A percentile compares a stretch with the other conserved stretches of the same genome.
These are phyloP conservation scores for Tupiocoris notatus DNA, from an alignment of 2,888 invertebrate genomes.

Conservation along the genomic window DNA sequence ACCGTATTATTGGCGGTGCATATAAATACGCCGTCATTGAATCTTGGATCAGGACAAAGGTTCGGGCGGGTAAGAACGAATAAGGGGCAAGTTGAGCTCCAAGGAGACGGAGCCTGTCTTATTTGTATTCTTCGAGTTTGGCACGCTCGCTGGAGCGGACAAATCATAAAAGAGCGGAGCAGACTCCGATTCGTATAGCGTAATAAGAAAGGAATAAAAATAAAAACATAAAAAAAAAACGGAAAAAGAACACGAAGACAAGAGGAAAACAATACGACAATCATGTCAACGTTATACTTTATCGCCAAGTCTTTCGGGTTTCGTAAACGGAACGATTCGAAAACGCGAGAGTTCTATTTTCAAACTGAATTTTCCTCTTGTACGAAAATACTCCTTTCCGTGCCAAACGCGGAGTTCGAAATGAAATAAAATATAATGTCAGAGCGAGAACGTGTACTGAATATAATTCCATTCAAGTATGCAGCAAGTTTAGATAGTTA, in stretches of 20 bases:
- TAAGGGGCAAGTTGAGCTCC: not conserved
- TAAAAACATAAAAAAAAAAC: too few relatives aligned
- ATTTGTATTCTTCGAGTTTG: constrained; percentile 35
- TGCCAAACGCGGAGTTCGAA: too few relatives aligned
- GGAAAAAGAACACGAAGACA: too few relatives aligned
- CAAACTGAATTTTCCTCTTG: too few relatives aligned
- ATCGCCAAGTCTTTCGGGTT: too few relatives aligned
- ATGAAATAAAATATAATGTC: too few relatives aligned
- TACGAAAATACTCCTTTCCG: too few relatives aligned
- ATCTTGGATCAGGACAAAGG: not conserved
- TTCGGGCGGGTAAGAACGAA: not conserved
- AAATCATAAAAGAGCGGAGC: constrained; percentile 12
- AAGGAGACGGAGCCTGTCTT: not conserved
- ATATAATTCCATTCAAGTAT: too few relatives aligned
- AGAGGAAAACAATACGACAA: not conserved
- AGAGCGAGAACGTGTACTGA: too few relatives aligned
- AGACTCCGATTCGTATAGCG: not conserved
- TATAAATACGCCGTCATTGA: not conserved
- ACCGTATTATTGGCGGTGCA: not conserved
- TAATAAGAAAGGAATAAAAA: not conserved
- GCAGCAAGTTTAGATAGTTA: too few relatives aligned
- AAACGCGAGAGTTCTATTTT: too few relatives aligned
- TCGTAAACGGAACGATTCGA: too few relatives aligned
- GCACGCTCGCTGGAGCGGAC: constrained; percentile 19
- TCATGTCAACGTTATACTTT: not conserved